Conservation (phyloP, 2,113 vertebrate species). For the Falco punctatus region DNA sequence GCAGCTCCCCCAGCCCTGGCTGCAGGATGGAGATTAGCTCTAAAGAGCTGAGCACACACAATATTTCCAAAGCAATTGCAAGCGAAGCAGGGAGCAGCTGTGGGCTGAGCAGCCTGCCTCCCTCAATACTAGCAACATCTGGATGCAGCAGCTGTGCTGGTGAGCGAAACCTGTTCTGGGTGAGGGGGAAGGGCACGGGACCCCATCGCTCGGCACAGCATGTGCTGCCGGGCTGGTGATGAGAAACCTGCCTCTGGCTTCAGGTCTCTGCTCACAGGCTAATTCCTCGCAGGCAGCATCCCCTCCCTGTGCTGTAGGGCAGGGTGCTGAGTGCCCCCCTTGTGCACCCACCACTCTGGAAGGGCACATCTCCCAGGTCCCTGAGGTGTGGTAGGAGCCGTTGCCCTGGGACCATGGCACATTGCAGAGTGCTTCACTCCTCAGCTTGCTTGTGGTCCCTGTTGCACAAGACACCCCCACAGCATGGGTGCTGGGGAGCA, state of each 20-base stretch:
- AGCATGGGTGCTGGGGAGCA: not conserved
- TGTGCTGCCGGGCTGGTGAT: not conserved
- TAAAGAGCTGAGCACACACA: constrained; percentile 42
- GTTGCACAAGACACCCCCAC: accelerated
- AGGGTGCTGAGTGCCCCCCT: not conserved
- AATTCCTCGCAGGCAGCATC: not conserved
- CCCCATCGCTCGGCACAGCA: accelerated
- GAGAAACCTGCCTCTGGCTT: not conserved
- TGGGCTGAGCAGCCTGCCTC: constrained; percentile 45
- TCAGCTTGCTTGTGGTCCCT: not conserved
- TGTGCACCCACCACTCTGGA: accelerated
- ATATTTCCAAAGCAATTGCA: constrained; percentile 39
- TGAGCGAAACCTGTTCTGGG: not conserved
- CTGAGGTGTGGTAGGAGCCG: not conserved
- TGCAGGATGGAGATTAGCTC: constrained; percentile 15
- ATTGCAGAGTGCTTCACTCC: not conserved
- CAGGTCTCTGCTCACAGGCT: accelerated
- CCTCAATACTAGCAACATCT: constrained; percentile 50
- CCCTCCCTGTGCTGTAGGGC: not conserved
- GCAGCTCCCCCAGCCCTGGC: not conserved
- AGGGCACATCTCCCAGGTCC: accelerated
- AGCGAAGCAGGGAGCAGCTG: constrained; percentile 61
- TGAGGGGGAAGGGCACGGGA: not conserved
- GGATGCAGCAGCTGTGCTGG: constrained; percentile 49
- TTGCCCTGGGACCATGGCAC: not conserved